Evolutionary conservation across 2,888 invertebrate genomes (phyloP), one percentile per base, ranked within the genome.

Genomic region (Lithosia quadra): DNA sequence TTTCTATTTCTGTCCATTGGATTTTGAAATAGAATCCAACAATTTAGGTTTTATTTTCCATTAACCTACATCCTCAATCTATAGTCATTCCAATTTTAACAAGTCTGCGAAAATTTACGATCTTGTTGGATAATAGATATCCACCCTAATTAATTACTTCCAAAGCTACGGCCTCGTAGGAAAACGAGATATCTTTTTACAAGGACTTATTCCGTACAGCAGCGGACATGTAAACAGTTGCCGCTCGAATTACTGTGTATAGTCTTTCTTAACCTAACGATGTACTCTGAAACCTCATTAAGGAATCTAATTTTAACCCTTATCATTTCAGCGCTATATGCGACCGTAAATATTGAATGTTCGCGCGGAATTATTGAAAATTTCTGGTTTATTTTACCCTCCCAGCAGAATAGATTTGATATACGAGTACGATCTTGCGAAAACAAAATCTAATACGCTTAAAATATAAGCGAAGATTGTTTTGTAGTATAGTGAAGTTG

Each of bases 201-300:
- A 55, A 43, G 36, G 63, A 64, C 39, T 65, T 56, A 57, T 28
- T 62, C 61, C 69, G 61, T 73, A 68, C 57, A 69, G 64, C 49
- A 67, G 64, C 58, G 33, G 13, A 49, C 22, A 53, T 65, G 68
- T 73, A 74, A 74, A 77, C 75, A 76, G 60, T 68, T 65, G 68
- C 70, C 69, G 63, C 69, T 79, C 77, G 70, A 71, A 75, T 79
- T 69, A 67, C 75, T 60, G 68, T 72, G 77, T 71, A 61, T 75
- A 68, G 55, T 68, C 61, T 79, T 79, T 79, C 81, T 81, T 76
- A 77, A 73, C 71, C 63, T 73, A 79, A 81, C 74, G 81, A 79
- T 81, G 79, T 79, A 81, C 68, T 68, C 62, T 22, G 81, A 81
- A 72, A 75, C 80, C 79, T 80, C 73, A 79, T 79, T 80, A 79